A percentile compares a stretch with the other conserved stretches of the same genome.
Evolutionary conservation across 2,113 vertebrate species (phyloP).

Genomic region (Hemicordylus capensis): DNA sequence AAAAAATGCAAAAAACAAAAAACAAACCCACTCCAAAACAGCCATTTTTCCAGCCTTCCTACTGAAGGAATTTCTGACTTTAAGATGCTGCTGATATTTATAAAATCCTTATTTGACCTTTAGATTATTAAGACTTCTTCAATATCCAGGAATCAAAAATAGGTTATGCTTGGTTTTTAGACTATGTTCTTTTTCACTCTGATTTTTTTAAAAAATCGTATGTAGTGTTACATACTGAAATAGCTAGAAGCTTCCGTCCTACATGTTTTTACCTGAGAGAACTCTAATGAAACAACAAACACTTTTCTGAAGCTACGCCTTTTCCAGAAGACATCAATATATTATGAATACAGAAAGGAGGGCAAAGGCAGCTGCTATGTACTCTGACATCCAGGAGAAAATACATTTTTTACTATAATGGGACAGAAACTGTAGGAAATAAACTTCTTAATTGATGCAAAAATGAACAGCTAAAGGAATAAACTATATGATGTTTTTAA

Average conservation of each 20-base stretch:
- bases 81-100: slow-evolving; percentile 50
- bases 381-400: slow-evolving; percentile 51
- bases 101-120: slow-evolving; percentile 66
- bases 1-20: slow-evolving; percentile 21
- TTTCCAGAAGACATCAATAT: slow-evolving; percentile 55
- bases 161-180: slow-evolving; percentile 28
- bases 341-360: slow-evolving; percentile 45
- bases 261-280: slow-evolving; percentile 53
- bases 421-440: slow-evolving; percentile 35
- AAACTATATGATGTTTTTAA: slow-evolving; percentile 1
- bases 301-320: slow-evolving; percentile 27
- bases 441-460: slow-evolving; percentile 17
- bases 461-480: slow-evolving; percentile 25
- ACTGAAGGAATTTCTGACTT: slow-evolving; percentile 52
- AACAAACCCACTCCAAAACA: neutral
- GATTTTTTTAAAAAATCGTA: slow-evolving; percentile 71
- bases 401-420: slow-evolving; percentile 38
- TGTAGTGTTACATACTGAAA: slow-evolving; percentile 60
- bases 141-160: slow-evolving; percentile 64
- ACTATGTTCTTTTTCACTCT: slow-evolving; percentile 65
- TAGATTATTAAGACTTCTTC: slow-evolving; percentile 65
- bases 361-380: slow-evolving; percentile 28
- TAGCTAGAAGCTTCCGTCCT: slow-evolving; percentile 56
- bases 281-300: slow-evolving; percentile 53
- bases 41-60: slow-evolving; percentile 53